phyloP scores from a whole-genome alignment of 1,140 invertebrate genomes.

The Sycophaga agraensis region DNA sequence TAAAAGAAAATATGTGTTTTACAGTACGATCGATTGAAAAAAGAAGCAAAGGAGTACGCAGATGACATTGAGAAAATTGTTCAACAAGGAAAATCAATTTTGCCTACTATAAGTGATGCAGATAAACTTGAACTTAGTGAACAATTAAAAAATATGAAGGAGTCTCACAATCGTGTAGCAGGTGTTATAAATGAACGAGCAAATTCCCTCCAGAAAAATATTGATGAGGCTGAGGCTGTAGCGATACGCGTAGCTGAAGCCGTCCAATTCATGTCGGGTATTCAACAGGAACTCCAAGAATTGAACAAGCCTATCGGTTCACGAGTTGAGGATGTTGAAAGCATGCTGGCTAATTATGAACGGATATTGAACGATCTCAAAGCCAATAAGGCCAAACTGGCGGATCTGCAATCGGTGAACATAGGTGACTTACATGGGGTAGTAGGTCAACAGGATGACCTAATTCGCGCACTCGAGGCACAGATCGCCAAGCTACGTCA shows the following conservation, averaged over 20 bases:
- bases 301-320: constrained; percentile 83
- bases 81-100: constrained; percentile 77
- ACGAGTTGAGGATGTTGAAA: constrained; percentile 81
- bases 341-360: constrained; percentile 76
- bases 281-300: constrained; percentile 80
- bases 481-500: constrained; percentile 79
- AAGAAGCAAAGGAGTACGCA: constrained; percentile 71
- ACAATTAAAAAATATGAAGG: constrained; percentile 73
- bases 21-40: constrained; percentile 74
- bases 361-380: constrained; percentile 77
- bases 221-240: constrained; percentile 77
- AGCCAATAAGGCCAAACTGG: constrained; percentile 76
- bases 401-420: constrained; percentile 74
- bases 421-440: constrained; percentile 76
- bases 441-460: constrained; percentile 78
- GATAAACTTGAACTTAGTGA: constrained; percentile 81
- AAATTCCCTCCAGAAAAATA: constrained; percentile 69
- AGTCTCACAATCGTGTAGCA: constrained; percentile 73
- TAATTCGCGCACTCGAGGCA: constrained; percentile 79
- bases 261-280: constrained; percentile 74
- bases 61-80: constrained; percentile 72
- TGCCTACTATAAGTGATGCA: constrained; percentile 79
- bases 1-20: constrained; percentile 23
- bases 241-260: constrained; percentile 77
- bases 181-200: constrained; percentile 75